Conservation (phyloP, 2,888 invertebrate genomes). For the Apodemia mormo region DNA sequence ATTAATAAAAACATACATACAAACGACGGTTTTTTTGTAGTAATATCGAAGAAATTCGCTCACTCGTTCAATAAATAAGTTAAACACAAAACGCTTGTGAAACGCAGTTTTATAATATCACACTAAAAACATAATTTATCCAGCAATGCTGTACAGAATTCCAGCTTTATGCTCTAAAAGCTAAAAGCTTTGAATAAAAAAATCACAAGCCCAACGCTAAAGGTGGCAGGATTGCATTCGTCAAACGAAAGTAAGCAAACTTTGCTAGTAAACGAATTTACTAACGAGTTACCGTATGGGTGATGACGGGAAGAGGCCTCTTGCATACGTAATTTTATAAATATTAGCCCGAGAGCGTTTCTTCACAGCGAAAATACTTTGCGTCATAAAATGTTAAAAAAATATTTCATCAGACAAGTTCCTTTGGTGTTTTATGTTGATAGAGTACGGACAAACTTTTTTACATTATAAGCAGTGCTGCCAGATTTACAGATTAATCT, state of each 20-base stretch:
- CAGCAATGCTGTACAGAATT: neutral
- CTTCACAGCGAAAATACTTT: conserved; percentile 30
- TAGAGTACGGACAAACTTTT: too few relatives aligned
- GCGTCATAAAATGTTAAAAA: too few relatives aligned
- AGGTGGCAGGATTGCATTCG: conserved; percentile 45
- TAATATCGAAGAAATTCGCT: too few relatives aligned
- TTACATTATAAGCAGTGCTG: too few relatives aligned
- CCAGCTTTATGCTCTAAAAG: neutral
- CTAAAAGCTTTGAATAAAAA: conserved; percentile 22
- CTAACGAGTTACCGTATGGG: conserved; percentile 60
- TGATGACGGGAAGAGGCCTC: conserved; percentile 42
- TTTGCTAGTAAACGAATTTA: conserved; percentile 71
- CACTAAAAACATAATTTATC: neutral
- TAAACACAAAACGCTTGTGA: neutral
- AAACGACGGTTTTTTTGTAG: too few relatives aligned
- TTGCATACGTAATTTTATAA: conserved; percentile 18
- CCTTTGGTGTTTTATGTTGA: too few relatives aligned
- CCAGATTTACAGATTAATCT: too few relatives aligned
- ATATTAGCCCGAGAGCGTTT: conserved; percentile 9
- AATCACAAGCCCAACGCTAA: conserved; percentile 20
- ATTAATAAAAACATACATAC: too few relatives aligned
- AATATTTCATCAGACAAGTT: too few relatives aligned
- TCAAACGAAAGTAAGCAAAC: conserved; percentile 64
- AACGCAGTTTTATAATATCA: neutral
- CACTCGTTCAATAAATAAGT: neutral